Conservation (phyloP, 2,797 vertebrate genomes). For the Valencia hispanica region DNA sequence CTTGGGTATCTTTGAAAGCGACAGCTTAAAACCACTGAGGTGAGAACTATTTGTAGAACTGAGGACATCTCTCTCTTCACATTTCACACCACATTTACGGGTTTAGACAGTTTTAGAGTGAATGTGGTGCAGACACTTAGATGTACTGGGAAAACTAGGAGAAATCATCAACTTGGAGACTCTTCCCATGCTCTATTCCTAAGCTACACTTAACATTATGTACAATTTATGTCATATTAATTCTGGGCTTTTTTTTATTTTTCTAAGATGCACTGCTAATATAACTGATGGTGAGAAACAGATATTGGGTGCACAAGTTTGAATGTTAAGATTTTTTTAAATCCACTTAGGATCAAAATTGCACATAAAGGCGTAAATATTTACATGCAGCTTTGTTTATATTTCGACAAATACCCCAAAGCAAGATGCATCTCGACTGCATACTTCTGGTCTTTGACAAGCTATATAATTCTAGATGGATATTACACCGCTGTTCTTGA, state of each 20-base stretch:
- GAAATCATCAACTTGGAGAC: constrained; percentile 1
- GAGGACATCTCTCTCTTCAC: not conserved
- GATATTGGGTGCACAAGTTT: not conserved
- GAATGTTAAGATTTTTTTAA: not conserved
- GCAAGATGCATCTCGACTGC: no score
- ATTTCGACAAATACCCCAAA: no score
- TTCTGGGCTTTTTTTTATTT: not conserved
- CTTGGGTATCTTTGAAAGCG: not conserved
- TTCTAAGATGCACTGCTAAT: not conserved
- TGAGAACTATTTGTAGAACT: not conserved
- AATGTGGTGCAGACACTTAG: not conserved
- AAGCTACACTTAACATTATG: not conserved
- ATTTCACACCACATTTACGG: not conserved
- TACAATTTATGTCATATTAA: not conserved
- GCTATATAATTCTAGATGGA: no score
- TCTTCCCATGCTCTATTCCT: not conserved
- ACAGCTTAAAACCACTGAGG: not conserved
- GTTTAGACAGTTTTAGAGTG: not conserved
- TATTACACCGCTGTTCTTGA: no score
- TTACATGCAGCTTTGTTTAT: not conserved
- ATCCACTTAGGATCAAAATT: not conserved
- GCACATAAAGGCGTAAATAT: not conserved
- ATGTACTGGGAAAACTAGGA: not conserved
- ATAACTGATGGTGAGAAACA: not conserved
- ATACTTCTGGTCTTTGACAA: no score